phyloP scores from a whole-genome alignment of 2,888 invertebrate genomes.

The Troilus luridus region DNA sequence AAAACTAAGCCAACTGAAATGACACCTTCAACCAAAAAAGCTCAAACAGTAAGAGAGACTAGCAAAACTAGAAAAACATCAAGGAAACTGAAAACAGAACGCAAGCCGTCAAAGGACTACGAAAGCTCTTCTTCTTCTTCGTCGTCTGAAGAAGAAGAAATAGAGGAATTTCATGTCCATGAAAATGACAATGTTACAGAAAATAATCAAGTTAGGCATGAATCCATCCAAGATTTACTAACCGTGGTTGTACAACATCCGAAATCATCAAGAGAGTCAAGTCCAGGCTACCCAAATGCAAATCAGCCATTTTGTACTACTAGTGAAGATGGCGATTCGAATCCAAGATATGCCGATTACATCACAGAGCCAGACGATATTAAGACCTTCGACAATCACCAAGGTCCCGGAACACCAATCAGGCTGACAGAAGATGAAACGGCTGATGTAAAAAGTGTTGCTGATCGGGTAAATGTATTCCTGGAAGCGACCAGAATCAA shows the following conservation, averaged over 20 bases:
- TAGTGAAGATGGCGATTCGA: conserved; percentile 72
- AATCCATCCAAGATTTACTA: conserved; percentile 65
- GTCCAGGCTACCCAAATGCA: conserved; percentile 78
- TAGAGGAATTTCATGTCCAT: conserved; percentile 62
- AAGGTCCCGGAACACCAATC: conserved; percentile 60
- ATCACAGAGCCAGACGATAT: conserved; percentile 83
- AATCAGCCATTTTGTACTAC: conserved; percentile 75
- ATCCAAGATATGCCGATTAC: conserved; percentile 79
- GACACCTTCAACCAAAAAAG: neutral
- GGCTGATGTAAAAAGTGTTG: conserved; percentile 70
- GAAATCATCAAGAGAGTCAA: conserved; percentile 82
- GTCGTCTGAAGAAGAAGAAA: conserved; percentile 65
- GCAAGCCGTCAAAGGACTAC: conserved; percentile 5
- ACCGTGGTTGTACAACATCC: conserved; percentile 68
- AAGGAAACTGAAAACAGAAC: conserved; percentile 57
- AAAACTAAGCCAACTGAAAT: neutral
- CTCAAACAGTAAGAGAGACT: conserved; percentile 8
- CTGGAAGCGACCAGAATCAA: conserved; percentile 69
- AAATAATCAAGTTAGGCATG: conserved; percentile 64
- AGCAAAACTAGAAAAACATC: conserved; percentile 46
- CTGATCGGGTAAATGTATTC: conserved; percentile 74
- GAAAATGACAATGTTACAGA: conserved; percentile 65
- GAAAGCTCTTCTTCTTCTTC: conserved; percentile 62
- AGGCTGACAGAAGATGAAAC: conserved; percentile 54
- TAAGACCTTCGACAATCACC: conserved; percentile 63